phyloP scores from a whole-genome alignment of 2,113 vertebrate genomes.

The Microcebus tavaratra region DNA sequence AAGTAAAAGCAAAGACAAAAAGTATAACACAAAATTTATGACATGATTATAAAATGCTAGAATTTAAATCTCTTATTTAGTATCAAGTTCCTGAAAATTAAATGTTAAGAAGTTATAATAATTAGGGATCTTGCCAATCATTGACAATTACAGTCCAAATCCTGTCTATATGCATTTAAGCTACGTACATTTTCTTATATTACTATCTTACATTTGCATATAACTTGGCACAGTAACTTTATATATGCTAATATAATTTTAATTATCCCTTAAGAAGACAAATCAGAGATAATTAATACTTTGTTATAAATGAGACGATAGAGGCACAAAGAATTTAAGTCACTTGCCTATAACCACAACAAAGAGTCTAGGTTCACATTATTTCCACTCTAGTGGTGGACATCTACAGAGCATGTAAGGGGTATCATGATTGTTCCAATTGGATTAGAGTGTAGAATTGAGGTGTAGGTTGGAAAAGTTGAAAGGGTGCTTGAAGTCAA shows the following conservation, averaged over 20 bases:
- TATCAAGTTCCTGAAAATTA: background rate
- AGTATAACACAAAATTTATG: background rate
- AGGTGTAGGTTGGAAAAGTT: background rate
- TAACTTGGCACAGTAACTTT: background rate
- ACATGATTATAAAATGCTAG: constrained; percentile 18
- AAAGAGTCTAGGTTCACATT: background rate
- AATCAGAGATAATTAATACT: background rate
- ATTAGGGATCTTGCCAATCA: background rate
- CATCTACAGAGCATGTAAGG: background rate
- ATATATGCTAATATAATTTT: background rate
- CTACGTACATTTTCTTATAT: background rate
- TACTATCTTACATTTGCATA: constrained; percentile 26
- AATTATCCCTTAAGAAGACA: background rate
- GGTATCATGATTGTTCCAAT: background rate
- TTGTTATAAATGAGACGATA: constrained; percentile 41
- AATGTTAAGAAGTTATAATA: constrained; percentile 8
- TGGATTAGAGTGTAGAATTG: background rate
- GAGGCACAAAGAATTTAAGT: background rate
- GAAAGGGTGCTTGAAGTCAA: background rate
- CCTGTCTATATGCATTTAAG: background rate
- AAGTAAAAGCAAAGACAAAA: background rate
- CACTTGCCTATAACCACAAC: background rate
- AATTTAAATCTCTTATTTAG: constrained; percentile 20
- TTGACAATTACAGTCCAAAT: background rate
- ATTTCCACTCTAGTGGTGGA: background rate